Base-by-base conservation (phyloP, 2,888 invertebrate species). In the Hirtodrosophila cameraria region DNA sequence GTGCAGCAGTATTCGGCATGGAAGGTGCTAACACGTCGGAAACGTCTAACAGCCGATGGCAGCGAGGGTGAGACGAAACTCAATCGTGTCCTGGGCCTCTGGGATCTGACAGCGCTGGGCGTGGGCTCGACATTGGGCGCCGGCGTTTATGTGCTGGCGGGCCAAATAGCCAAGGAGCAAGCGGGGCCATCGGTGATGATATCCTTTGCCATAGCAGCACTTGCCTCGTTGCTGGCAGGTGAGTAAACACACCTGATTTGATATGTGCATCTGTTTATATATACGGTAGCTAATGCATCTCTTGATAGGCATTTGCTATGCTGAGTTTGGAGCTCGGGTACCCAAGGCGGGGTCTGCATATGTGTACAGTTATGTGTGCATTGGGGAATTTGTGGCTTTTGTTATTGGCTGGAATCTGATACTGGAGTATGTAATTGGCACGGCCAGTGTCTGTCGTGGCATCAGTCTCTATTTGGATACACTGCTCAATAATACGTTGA, bases 371-470 rank as follows among this genome's bases (percentile, higher is more conserved):
- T 91, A 90, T 66, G 95, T 97, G 13, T 94, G 96, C 16, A 93
- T 97, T 33, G 97, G 97, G 0, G 97, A 97, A 91, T 92, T 97
- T 71, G 92, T 94, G 36, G 97, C 97, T 0, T 98, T 97, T 90
- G 91, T 96, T 20, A 95, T 97, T 73, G 97, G 97, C 1, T 98
- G 98, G 98, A 96, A 96, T 90, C 93, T 97, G 57, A 95, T 97
- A 57, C 91, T 97, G 73, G 97, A 97, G 88, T 95, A 95, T 87
- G 92, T 95, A 3, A 95, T 97, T 69, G 96, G 96, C 35, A 89
- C 90, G 0, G 90, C 96, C 0, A 95, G 95, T 85, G 94, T 96
- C 2, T 95, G 95, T 4, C 93, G 94, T 36, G 96, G 95, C 0
- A 92, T 96, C 45, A 96, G 96, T 88, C 91, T 93, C 33, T 96